A percentile compares a stretch with the other conserved stretches of the same genome.
Conservation (phyloP, 2,888 invertebrate genomes). For the Drosophila kanekoi region DNA sequence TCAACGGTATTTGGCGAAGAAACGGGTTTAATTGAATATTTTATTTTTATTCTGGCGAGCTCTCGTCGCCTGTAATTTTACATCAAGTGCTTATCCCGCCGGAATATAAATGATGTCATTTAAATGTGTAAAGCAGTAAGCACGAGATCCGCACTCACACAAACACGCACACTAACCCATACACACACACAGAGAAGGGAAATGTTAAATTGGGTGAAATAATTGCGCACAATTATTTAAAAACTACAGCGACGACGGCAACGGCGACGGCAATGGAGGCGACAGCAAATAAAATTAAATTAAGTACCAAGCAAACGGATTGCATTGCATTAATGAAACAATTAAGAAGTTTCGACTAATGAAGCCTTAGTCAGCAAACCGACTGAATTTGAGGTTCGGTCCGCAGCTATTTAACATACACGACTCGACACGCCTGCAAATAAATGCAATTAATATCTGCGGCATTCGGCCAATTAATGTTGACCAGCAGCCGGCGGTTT, state of each 20-base stretch:
- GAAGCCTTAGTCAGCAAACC: constrained; percentile 68
- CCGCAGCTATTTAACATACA: constrained; percentile 38
- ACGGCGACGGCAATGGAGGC: too few relatives aligned
- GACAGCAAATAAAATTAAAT: constrained; percentile 77
- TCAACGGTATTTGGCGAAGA: constrained; percentile 65
- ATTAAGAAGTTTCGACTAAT: constrained; percentile 75
- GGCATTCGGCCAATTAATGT: constrained; percentile 61
- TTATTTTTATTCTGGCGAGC: constrained; percentile 64
- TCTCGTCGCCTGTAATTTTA: constrained; percentile 62
- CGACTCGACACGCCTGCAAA: constrained; percentile 32
- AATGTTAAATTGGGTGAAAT: constrained; percentile 80
- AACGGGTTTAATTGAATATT: constrained; percentile 79
- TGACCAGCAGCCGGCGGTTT: constrained; percentile 17
- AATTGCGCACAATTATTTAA: constrained; percentile 78
- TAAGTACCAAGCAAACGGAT: constrained; percentile 75
- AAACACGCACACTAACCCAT: constrained; percentile 19
- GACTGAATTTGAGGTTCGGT: constrained; percentile 24
- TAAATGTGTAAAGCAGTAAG: constrained; percentile 66
- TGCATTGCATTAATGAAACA: constrained; percentile 79
- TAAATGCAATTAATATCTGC: constrained; percentile 60
- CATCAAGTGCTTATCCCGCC: constrained; percentile 78
- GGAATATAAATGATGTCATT: constrained; percentile 79
- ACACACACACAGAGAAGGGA: constrained; percentile 29
- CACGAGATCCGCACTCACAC: constrained; percentile 36
- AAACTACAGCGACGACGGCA: constrained; percentile 55